These are phyloP conservation scores for Drosophila aff. DNA, from an alignment of 1,140 invertebrate species.

Conservation along the genomic window DNA sequence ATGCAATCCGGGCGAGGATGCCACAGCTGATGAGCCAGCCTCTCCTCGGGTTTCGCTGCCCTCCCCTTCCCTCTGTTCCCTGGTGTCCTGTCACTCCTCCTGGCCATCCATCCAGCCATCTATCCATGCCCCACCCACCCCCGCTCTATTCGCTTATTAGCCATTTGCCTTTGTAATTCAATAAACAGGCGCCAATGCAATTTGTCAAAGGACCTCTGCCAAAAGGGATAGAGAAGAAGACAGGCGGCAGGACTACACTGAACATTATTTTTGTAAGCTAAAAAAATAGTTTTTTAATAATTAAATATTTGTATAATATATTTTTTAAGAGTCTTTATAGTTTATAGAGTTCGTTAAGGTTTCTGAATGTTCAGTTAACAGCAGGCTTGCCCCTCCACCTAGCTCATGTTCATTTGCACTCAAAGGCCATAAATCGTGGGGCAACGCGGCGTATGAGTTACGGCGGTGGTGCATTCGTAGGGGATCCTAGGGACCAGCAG, in stretches of 20 bases:
- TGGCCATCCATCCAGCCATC: not conserved
- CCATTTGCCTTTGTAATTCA: conserved; percentile 55
- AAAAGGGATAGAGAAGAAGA: not conserved
- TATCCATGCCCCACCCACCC: not conserved
- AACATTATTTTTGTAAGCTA: not conserved
- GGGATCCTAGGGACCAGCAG: conserved; percentile 24
- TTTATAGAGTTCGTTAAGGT: not conserved
- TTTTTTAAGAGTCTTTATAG: not conserved
- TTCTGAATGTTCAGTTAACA: not conserved
- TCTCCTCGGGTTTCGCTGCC: not conserved
- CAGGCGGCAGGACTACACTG: not conserved
- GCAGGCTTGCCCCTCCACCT: not conserved
- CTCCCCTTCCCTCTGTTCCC: not conserved
- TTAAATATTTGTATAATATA: not conserved
- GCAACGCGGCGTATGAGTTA: conserved; percentile 74
- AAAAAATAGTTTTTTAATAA: not conserved
- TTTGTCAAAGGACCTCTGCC: conserved; percentile 66
- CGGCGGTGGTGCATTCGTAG: conserved; percentile 12
- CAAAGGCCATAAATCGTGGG: conserved; percentile 68
- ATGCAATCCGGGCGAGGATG: conserved; percentile 21
- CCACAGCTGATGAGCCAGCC: conserved; percentile 26
- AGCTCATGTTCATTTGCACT: conserved; percentile 73
- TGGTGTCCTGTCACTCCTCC: conserved; percentile 1
- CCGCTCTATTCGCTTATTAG: conserved; percentile 16
- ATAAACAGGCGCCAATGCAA: conserved; percentile 72